Evolutionary conservation across 2,113 vertebrate species (phyloP).

Genomic region (Microcebus murinus): DNA sequence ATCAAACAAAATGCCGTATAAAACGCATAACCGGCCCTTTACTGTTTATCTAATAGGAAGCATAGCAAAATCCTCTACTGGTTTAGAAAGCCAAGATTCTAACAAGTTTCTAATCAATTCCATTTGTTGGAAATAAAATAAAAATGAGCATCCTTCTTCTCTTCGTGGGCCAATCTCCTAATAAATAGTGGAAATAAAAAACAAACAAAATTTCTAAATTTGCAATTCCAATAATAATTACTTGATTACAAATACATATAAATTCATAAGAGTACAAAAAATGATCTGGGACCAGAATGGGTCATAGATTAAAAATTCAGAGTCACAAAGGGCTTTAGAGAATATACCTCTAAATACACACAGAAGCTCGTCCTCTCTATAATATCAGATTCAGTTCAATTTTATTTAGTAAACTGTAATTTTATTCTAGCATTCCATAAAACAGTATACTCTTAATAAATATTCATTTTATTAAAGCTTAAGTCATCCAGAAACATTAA

Average conservation of each 20-base stretch:
- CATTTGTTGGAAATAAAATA: neutral
- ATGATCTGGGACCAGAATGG: neutral
- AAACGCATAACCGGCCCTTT: neutral
- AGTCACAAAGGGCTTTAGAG: neutral
- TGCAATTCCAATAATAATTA: neutral
- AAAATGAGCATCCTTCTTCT: neutral
- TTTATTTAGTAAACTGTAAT: neutral
- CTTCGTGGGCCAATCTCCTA: neutral
- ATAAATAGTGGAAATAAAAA: neutral
- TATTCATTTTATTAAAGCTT: neutral
- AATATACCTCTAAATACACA: neutral
- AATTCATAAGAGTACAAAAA: neutral
- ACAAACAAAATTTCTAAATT: neutral
- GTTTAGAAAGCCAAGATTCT: neutral
- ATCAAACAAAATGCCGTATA: neutral
- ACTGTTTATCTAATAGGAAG: neutral
- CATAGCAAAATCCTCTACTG: neutral
- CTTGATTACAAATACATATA: neutral
- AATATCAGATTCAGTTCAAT: neutral
- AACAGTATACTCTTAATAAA: neutral
- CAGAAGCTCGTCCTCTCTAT: neutral
- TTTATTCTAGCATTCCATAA: neutral
- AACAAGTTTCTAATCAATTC: neutral
- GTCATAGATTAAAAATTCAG: neutral
- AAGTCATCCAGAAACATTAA: neutral